Percentiles rank a stretch among this genome's conserved stretches.
These are phyloP conservation scores for Hippocampus abdominalis DNA, from an alignment of 2,113 vertebrate genomes.

Conservation along the genomic window DNA sequence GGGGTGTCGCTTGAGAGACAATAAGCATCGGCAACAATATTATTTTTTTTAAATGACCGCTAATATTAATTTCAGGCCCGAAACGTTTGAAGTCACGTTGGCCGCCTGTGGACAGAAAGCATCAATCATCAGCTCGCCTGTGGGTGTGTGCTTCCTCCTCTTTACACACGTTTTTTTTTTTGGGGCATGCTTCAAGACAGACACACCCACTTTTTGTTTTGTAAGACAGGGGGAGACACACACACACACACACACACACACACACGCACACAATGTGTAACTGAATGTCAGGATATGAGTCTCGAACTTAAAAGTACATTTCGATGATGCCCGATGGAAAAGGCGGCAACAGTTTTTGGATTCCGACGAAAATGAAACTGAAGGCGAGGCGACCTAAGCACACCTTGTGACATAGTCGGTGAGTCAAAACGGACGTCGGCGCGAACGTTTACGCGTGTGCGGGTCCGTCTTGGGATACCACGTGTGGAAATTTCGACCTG, in stretches of 20 bases:
- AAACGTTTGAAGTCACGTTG: neutral
- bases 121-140: slow-evolving; percentile 21
- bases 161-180: slow-evolving; percentile 42
- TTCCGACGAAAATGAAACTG: slow-evolving; percentile 12
- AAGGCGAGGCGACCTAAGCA: neutral
- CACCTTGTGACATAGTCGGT: slow-evolving; percentile 11
- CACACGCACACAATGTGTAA: neutral
- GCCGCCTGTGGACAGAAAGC: slow-evolving; percentile 7
- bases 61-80: neutral
- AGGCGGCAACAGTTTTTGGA: neutral
- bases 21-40: no score
- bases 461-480: neutral
- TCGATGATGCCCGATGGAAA: slow-evolving; percentile 2
- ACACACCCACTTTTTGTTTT: slow-evolving; percentile 59
- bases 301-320: slow-evolving; percentile 4
- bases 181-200: slow-evolving; percentile 31
- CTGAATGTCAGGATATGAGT: slow-evolving; percentile 19
- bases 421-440: slow-evolving; percentile 14
- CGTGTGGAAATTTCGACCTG: slow-evolving; percentile 31
- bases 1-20: no score
- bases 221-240: slow-evolving; percentile 36
- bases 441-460: neutral
- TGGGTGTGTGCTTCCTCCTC: slow-evolving; percentile 49
- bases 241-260: slow-evolving; percentile 10
- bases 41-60: neutral